phyloP scores from a whole-genome alignment of 2,797 vertebrate species.

The Otolemur crassicaudatus region DNA sequence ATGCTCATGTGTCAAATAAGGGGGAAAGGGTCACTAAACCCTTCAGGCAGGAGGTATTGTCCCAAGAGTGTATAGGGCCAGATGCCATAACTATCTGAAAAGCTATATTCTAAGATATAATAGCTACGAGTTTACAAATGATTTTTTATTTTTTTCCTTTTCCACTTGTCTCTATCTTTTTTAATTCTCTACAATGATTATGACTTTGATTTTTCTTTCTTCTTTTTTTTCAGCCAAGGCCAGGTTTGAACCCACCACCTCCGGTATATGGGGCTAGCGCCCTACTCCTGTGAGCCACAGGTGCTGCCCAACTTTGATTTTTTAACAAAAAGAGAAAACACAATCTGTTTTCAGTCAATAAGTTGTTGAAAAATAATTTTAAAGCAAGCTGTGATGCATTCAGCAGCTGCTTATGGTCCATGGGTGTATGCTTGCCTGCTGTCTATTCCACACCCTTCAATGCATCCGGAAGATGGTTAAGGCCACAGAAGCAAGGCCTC shows the following conservation, averaged over 20 bases:
- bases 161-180: background rate
- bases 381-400: background rate
- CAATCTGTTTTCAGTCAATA: background rate
- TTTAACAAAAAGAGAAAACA: conserved; percentile 46
- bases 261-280: too few species aligned
- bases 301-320: background rate
- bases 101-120: background rate
- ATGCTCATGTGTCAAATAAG: background rate
- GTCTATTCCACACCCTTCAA: background rate
- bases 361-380: background rate
- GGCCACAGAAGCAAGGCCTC: background rate
- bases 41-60: background rate
- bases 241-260: too few species aligned
- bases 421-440: accelerated
- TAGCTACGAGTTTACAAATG: too few species aligned
- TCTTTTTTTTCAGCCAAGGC: too few species aligned
- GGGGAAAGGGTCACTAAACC: accelerated
- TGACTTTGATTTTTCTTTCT: background rate
- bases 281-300: too few species aligned
- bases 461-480: background rate
- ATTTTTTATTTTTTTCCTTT: background rate
- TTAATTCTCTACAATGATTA: background rate
- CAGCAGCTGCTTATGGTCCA: background rate
- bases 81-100: accelerated
- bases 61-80: background rate